A percentile compares a stretch with the other conserved stretches of the same genome.
Conservation (phyloP, 1,140 invertebrate genomes). For the Drosophila pectinifera region DNA sequence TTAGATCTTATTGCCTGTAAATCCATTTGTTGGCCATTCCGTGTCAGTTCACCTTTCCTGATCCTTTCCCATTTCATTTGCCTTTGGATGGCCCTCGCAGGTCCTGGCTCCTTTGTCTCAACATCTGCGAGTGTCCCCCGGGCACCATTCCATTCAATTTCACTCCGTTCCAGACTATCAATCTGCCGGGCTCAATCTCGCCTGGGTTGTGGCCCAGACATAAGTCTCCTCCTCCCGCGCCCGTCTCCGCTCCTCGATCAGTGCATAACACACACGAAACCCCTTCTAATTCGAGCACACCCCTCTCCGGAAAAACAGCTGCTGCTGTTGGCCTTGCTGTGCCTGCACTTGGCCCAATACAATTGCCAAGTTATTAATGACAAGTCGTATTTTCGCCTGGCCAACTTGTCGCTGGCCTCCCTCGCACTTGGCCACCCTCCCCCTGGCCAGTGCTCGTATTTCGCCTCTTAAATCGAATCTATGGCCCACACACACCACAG, state of each 20-base stretch:
- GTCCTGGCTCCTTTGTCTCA: slow-evolving; percentile 13
- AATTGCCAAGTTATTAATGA: slow-evolving; percentile 78
- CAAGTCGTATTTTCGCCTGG: slow-evolving; percentile 60
- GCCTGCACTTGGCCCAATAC: slow-evolving; percentile 50
- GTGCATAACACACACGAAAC: background rate
- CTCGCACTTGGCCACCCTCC: background rate
- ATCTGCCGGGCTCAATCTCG: slow-evolving; percentile 42
- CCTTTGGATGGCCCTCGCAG: background rate
- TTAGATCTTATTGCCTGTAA: background rate
- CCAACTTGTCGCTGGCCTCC: slow-evolving; percentile 45
- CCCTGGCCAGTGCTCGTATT: background rate
- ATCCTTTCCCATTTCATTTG: slow-evolving; percentile 5
- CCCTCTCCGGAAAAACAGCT: slow-evolving; percentile 23
- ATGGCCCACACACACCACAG: slow-evolving; percentile 20
- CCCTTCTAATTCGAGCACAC: slow-evolving; percentile 1
- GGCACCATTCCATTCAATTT: slow-evolving; percentile 49
- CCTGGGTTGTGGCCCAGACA: slow-evolving; percentile 30
- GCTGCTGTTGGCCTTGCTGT: slow-evolving; percentile 37
- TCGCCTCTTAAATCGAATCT: slow-evolving; percentile 65
- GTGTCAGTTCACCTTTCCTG: background rate
- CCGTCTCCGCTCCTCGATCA: slow-evolving; percentile 6
- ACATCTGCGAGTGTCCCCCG: slow-evolving; percentile 16
- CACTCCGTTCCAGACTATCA: slow-evolving; percentile 42
- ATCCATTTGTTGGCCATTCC: background rate
- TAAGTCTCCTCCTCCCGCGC: slow-evolving; percentile 24